phyloP scores from a whole-genome alignment of 2,797 vertebrate species.

The Protosalanx chinensis region DNA sequence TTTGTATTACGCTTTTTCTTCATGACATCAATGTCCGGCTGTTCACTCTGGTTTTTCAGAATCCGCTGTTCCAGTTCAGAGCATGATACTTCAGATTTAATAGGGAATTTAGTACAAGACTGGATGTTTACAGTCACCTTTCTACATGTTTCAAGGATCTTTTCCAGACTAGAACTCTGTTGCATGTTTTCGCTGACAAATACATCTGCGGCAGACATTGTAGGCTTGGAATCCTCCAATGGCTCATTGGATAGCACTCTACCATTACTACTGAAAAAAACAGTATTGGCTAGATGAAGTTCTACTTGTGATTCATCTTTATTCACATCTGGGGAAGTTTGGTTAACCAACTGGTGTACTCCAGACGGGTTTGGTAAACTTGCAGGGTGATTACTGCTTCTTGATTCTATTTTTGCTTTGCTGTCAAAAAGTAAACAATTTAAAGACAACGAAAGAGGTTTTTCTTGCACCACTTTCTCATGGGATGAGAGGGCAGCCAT shows the following conservation, averaged over 20 bases:
- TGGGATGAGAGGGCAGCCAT: conserved; percentile 28
- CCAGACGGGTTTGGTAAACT: conserved; percentile 15
- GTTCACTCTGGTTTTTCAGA: conserved; percentile 32
- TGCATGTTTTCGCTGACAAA: conserved; percentile 47
- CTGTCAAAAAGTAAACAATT: conserved; percentile 5
- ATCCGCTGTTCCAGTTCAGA: conserved; percentile 44
- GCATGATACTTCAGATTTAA: conserved; percentile 37
- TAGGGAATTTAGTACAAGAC: conserved; percentile 19
- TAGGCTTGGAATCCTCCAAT: conserved; percentile 35
- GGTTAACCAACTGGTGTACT: conserved; percentile 36
- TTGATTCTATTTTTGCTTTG: conserved; percentile 31
- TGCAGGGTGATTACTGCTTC: conserved; percentile 37
- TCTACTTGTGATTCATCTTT: conserved; percentile 37
- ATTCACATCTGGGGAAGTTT: conserved; percentile 37
- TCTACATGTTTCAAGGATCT: conserved; percentile 36
- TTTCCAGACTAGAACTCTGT: conserved; percentile 60
- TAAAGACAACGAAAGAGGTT: conserved; percentile 8
- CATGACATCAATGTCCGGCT: conserved; percentile 40
- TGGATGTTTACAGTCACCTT: conserved; percentile 29
- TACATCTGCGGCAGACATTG: conserved; percentile 48
- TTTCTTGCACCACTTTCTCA: conserved; percentile 48
- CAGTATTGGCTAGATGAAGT: conserved; percentile 26
- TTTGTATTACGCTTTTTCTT: conserved; percentile 59
- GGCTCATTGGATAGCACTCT: conserved; percentile 36
- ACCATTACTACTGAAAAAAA: conserved; percentile 45